Evolutionary conservation across 2,113 vertebrate species (phyloP), one percentile per base, ranked within the genome.

Genomic region (Todiramphus saurophagus): DNA sequence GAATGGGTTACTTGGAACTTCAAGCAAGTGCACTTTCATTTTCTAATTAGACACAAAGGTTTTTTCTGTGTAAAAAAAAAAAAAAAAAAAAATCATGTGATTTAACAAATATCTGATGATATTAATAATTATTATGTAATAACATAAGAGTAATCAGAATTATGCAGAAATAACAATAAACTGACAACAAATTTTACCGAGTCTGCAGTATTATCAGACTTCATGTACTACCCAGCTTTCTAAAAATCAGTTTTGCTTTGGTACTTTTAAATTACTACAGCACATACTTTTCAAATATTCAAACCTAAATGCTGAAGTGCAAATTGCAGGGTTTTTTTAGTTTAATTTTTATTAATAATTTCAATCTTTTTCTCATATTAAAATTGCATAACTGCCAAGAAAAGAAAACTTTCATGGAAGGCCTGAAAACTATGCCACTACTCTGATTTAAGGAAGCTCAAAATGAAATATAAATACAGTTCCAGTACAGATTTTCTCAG

Each of bases 401-500:
- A 96, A 95, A 96, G 33, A 97, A 96, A 92, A 94, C 63, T 90
- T 96, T 94, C 87, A 88, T 69, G 76, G 78, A 97, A 95, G 91
- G 67, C 73, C 70, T 44, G 86, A 96, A 97, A 96, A 95, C 84
- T 93, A 62, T 90, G 87, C 89, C 70, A 55, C 74, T 90, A 85
- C 33, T 87, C 80, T 97, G 93, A 96, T 89, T 94, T 97, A 97
- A 96, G 74, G 96, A 96, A 97, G 97, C 87, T 94, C 94, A 96
- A 93, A 97, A 93, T 3, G 28, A 97, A 98, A 97, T 96, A 97
- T 90, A 98, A 98, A 98, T 97, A 97, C 3, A 97, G 89, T 92
- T 97, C 93, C 96, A 97, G 96, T 92, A 94, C 93, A 97, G 94
- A 98, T 97, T 98, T 98, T 98, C 96, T 95, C 97, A 96, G 97